Percentiles rank a stretch among this genome's conserved stretches.
Evolutionary conservation across 64 coral and sea anemone genomes (phyloP).

Genomic region (Stichodactyla helianthus): DNA sequence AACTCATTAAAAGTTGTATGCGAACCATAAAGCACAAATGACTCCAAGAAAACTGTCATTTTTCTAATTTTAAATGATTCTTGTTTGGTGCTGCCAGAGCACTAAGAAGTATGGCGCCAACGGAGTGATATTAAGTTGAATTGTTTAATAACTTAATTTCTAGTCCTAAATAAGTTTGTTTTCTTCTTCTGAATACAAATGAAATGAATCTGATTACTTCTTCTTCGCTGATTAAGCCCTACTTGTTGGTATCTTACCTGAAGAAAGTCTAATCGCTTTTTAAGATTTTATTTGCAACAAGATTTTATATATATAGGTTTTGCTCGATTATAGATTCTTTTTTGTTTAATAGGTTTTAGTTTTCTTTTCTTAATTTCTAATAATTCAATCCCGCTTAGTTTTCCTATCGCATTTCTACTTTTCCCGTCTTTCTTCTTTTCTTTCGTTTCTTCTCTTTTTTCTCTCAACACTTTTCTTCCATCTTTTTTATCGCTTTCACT

Average conservation of each 20-base stretch:
- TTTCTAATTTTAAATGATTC: neutral
- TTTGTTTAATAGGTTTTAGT: neutral
- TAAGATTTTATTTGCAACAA: too few species aligned
- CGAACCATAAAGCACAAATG: neutral
- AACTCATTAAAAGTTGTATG: too few species aligned
- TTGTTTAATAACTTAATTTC: neutral
- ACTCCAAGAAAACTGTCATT: neutral
- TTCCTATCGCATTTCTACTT: too few species aligned
- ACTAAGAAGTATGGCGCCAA: neutral
- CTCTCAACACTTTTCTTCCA: neutral
- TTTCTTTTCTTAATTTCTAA: neutral
- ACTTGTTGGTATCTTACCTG: neutral
- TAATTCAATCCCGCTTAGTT: too few species aligned
- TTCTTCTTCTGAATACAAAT: neutral
- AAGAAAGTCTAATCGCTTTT: neutral
- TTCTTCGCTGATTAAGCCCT: neutral
- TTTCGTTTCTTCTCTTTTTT: neutral
- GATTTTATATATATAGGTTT: too few species aligned
- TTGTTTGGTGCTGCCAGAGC: neutral
- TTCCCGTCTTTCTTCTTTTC: too few species aligned
- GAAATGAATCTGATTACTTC: neutral
- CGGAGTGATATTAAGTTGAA: neutral
- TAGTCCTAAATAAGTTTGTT: neutral
- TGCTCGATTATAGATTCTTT: neutral
- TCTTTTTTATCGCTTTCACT: neutral